Evolutionary conservation across 2,888 invertebrate genomes (phyloP).

Genomic region (Drosophila paramelanica): DNA sequence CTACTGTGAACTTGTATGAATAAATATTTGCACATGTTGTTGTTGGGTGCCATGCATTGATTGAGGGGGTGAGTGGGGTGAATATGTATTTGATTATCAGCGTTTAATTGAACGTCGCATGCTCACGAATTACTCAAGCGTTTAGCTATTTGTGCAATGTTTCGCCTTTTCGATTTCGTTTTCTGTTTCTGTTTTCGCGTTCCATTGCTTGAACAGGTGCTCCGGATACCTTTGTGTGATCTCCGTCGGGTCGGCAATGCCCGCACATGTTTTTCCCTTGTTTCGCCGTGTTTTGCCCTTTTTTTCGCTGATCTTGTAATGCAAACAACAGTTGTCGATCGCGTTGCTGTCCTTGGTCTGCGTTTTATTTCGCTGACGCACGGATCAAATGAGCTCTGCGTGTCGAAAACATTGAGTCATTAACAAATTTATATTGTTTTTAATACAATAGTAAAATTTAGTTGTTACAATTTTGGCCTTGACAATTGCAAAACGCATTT

Average conservation of each 20-base stretch:
- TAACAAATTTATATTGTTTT: neutral
- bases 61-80: neutral
- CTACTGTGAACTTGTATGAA: conserved; percentile 12
- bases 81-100: conserved; percentile 57
- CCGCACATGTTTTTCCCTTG: conserved; percentile 4
- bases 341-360: conserved; percentile 34
- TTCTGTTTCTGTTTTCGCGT: conserved; percentile 21
- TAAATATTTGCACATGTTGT: conserved; percentile 36
- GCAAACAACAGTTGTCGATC: conserved; percentile 24
- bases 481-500: neutral
- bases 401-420: conserved; percentile 16
- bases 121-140: conserved; percentile 62
- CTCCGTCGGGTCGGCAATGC: neutral
- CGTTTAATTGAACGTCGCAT: conserved; percentile 55
- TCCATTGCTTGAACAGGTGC: conserved; percentile 38
- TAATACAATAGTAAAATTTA: neutral
- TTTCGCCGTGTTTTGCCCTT: conserved; percentile 10
- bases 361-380: conserved; percentile 45
- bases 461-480: conserved; percentile 14
- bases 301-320: neutral
- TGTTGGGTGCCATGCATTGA: neutral
- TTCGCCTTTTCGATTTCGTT: conserved; percentile 29
- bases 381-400: conserved; percentile 13
- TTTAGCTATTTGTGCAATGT: conserved; percentile 56
- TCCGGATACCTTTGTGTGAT: conserved; percentile 8